Conservation (phyloP, 2,888 invertebrate species). For the Leucania comma region DNA sequence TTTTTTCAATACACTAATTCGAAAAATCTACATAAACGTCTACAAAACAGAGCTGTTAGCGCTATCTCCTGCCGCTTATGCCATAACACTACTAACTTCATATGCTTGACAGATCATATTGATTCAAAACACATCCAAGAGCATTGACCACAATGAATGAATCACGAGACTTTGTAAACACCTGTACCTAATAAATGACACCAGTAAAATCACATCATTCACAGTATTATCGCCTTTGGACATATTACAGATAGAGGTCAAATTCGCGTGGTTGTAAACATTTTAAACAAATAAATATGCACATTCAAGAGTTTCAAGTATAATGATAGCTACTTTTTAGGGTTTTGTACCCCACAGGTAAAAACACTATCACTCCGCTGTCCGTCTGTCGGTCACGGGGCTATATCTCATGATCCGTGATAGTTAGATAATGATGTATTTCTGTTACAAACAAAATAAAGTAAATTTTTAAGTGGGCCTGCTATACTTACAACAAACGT, state of each 20-base stretch:
- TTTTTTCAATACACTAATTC: no score
- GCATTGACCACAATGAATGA: slow-evolving; percentile 61
- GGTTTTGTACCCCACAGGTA: no score
- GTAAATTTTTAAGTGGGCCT: no score
- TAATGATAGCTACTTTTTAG: background rate
- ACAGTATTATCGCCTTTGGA: slow-evolving; percentile 16
- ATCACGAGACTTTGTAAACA: slow-evolving; percentile 54
- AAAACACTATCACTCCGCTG: no score
- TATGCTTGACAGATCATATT: slow-evolving; percentile 54
- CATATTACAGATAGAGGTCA: background rate
- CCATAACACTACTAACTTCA: slow-evolving; percentile 29
- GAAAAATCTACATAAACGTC: no score
- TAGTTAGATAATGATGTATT: no score
- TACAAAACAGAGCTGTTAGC: background rate
- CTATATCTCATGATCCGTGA: no score
- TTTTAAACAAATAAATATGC: slow-evolving; percentile 31
- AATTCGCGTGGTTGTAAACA: slow-evolving; percentile 19
- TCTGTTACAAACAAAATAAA: no score
- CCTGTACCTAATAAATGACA: slow-evolving; percentile 55
- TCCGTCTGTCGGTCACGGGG: no score
- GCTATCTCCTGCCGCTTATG: slow-evolving; percentile 13
- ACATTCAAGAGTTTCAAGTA: slow-evolving; percentile 12
- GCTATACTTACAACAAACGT: no score
- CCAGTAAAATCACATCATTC: slow-evolving; percentile 1
- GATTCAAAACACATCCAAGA: slow-evolving; percentile 53